Percentiles rank a stretch among this genome's conserved stretches.
Conservation (phyloP, 1,140 invertebrate species). For the Drosophila repleta region DNA sequence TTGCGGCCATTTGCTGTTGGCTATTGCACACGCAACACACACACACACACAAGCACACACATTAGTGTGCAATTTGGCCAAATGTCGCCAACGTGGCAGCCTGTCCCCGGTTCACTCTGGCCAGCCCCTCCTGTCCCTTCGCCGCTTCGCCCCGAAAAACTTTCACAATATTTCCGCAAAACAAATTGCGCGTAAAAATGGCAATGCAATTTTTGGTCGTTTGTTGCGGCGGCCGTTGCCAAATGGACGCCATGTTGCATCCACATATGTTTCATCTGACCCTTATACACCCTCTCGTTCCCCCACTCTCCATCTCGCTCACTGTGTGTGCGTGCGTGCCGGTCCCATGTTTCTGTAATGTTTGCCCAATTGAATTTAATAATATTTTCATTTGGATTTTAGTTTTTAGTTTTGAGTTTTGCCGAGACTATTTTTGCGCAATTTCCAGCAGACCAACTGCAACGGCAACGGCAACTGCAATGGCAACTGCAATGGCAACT, state of each 20-base stretch:
- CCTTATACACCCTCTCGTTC: not conserved
- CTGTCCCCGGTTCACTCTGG: slow-evolving; percentile 42
- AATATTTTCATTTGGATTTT: slow-evolving; percentile 82
- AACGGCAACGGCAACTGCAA: slow-evolving; percentile 1
- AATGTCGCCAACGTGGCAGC: slow-evolving; percentile 78
- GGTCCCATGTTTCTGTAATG: slow-evolving; percentile 71
- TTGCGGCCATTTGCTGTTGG: slow-evolving; percentile 69
- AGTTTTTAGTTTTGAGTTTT: slow-evolving; percentile 57
- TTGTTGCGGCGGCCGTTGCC: slow-evolving; percentile 79
- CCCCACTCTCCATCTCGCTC: not conserved
- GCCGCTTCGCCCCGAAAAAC: slow-evolving; percentile 52
- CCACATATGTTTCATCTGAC: slow-evolving; percentile 61
- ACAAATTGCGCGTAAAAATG: slow-evolving; percentile 82
- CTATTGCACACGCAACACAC: slow-evolving; percentile 48
- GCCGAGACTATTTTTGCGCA: slow-evolving; percentile 57
- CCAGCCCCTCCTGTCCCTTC: no score
- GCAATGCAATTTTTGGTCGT: slow-evolving; percentile 82
- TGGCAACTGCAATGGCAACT: not conserved
- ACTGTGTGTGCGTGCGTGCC: slow-evolving; percentile 6
- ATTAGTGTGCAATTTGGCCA: slow-evolving; percentile 81
- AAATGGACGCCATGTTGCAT: slow-evolving; percentile 81
- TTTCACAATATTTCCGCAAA: slow-evolving; percentile 82
- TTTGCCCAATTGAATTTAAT: slow-evolving; percentile 82
- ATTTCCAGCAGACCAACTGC: slow-evolving; percentile 49
- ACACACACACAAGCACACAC: slow-evolving; percentile 42